Conservation (phyloP, 2,888 invertebrate species). For the Homarus gammarus region DNA sequence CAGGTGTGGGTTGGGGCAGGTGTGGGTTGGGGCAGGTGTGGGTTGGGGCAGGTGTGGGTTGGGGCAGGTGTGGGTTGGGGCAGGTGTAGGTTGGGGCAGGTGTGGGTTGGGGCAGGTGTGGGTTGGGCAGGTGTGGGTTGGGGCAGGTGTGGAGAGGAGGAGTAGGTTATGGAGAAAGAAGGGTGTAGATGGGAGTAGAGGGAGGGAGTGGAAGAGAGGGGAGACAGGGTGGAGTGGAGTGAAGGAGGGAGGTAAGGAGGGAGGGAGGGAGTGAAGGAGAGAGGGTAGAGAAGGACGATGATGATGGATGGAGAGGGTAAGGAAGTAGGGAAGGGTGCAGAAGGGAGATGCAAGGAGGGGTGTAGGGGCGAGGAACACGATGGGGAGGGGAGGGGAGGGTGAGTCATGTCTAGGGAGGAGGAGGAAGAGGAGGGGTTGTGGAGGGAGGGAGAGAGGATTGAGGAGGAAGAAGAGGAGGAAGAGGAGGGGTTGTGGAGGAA, state of each 20-base stretch:
- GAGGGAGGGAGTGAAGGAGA: not conserved
- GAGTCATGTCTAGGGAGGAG: not conserved
- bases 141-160: too few relatives aligned
- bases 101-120: too few relatives aligned
- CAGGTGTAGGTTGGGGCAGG: too few relatives aligned
- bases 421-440: not conserved
- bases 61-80: too few relatives aligned
- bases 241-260: not conserved
- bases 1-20: too few relatives aligned
- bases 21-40: too few relatives aligned
- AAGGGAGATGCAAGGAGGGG: not conserved
- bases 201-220: not conserved
- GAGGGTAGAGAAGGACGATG: not conserved
- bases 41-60: too few relatives aligned
- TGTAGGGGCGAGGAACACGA: not conserved
- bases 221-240: not conserved
- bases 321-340: conserved; percentile 4
- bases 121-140: too few relatives aligned
- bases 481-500: not conserved
- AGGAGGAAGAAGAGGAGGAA: not conserved
- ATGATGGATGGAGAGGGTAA: not conserved
- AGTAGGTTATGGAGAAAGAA: not conserved
- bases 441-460: not conserved
- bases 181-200: not conserved
- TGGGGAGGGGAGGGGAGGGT: not conserved